phyloP scores from a whole-genome alignment of 2,888 invertebrate species.

The Poecilus cupreus region DNA sequence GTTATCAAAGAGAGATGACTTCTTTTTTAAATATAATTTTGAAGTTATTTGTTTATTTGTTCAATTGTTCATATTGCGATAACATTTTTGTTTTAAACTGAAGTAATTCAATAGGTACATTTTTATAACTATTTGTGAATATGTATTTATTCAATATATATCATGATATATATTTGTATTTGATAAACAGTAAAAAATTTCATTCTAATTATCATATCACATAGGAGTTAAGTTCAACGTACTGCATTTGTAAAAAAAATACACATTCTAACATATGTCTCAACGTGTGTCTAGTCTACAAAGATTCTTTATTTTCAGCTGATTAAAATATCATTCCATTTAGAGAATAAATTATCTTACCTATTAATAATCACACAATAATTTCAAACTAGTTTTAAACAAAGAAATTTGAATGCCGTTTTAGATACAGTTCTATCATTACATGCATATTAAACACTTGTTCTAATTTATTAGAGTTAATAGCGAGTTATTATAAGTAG shows the following conservation, averaged over 20 bases:
- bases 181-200: not conserved
- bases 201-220: not conserved
- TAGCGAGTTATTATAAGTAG: not conserved
- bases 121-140: too few species aligned
- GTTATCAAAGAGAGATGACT: constrained; percentile 15
- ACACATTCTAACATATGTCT: not conserved
- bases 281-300: not conserved
- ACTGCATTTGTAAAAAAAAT: constrained; percentile 10
- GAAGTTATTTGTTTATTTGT: not conserved
- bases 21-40: constrained; percentile 23
- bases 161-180: not conserved
- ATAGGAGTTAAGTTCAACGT: constrained; percentile 1
- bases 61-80: not conserved
- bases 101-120: too few species aligned
- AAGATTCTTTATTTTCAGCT: not conserved
- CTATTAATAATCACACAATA: not conserved
- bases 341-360: too few species aligned
- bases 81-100: too few species aligned
- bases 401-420: not conserved
- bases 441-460: not conserved
- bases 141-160: not conserved
- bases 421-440: not conserved
- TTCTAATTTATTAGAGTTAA: not conserved
- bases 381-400: not conserved
- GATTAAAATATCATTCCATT: not conserved